Evolutionary conservation across 2,113 vertebrate genomes (phyloP).

Genomic region (Miniopterus natalensis): DNA sequence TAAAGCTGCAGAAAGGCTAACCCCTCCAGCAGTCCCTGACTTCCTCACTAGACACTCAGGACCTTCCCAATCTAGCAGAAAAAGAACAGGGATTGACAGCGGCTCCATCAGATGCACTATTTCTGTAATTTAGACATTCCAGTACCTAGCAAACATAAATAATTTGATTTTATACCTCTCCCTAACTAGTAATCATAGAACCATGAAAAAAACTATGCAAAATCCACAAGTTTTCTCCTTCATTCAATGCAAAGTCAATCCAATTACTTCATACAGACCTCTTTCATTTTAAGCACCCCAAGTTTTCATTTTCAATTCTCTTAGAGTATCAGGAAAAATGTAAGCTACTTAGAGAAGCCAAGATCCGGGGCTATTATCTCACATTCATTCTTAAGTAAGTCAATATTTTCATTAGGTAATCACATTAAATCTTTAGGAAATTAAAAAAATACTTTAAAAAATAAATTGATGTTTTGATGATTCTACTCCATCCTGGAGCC

Average conservation of each 20-base stretch:
- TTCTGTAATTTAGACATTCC: not conserved
- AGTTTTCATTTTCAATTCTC: constrained; percentile 18
- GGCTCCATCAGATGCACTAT: not conserved
- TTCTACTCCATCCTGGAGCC: not conserved
- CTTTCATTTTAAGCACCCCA: not conserved
- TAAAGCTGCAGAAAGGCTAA: not conserved
- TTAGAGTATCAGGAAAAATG: not conserved
- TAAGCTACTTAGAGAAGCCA: not conserved
- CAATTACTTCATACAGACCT: not conserved
- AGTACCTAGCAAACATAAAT: not conserved
- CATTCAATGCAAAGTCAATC: not conserved
- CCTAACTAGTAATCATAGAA: not conserved
- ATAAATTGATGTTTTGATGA: not conserved
- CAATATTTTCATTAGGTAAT: not conserved
- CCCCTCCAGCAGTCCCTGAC: not conserved
- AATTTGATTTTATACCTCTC: not conserved
- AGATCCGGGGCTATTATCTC: not conserved
- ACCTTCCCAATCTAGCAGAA: not conserved
- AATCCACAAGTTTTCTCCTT: not conserved
- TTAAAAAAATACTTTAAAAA: not conserved
- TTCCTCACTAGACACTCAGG: not conserved
- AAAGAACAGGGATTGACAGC: not conserved
- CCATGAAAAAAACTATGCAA: not conserved
- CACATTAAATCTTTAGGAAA: not conserved
- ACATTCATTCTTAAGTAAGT: not conserved